Base-by-base conservation (phyloP, 2,888 invertebrate genomes). In the Glaucopsyche alexis region DNA sequence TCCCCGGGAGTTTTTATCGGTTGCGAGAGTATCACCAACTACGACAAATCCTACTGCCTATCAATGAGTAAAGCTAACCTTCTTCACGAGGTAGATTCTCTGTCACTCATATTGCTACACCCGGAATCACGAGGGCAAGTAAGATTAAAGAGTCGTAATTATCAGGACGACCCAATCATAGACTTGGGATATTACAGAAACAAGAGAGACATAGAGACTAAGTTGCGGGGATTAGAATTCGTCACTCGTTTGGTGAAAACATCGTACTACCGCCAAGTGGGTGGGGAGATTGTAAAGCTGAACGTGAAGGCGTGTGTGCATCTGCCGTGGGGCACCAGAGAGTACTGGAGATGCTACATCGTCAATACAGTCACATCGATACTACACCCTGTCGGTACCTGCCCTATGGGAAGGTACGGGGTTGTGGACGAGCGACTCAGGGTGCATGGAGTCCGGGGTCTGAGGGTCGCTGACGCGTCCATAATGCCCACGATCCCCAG, bases 291-390 rank as follows among this genome's bases (percentile, higher is more conserved):
- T 7, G 82, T 82, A 0, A 81, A 79, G 71, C 72, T 87, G 50
- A 79, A 83, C 5, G 88, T 95, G 0, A 90, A 93, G 0, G 93
- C 91, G 0, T 96, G 96, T 80, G 86, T 89, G 8, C 80, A 86
- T 1, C 79, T 89, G 6, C 76, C 79, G 0, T 94, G 93, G 80
- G 94, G 89, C 29, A 88, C 93, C 0, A 94, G 95, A 81, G 85
- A 86, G 0, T 96, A 96, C 79, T 95, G 95, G 94, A 88, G 89
- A 65, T 96, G 96, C 80, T 94, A 94, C 79, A 90, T 93, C 0
- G 88, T 92, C 55, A 93, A 93, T 75, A 85, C 94, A 19, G 93
- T 94, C 0, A 86, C 92, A 45, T 94, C 95, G 9, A 87, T 96
- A 72, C 94, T 94, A 74, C 95, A 95, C 82, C 94, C 94, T 49